These are phyloP conservation scores for Sitodiplosis mosellana DNA, from an alignment of 1,140 invertebrate species.

Conservation along the genomic window DNA sequence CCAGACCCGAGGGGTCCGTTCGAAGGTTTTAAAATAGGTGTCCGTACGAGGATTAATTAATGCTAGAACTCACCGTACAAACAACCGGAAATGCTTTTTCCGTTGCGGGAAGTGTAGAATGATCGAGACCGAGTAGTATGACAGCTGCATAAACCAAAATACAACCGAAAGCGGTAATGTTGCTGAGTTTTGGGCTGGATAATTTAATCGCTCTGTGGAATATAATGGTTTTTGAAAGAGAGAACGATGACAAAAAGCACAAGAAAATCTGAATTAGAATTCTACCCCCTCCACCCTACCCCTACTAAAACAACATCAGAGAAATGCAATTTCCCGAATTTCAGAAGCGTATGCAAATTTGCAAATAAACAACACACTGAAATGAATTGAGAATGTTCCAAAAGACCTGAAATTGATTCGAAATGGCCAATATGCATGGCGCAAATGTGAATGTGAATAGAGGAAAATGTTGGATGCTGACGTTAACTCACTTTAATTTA, in stretches of 20 bases:
- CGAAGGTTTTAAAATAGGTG: too few relatives aligned
- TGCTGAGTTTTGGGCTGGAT: conserved; percentile 90
- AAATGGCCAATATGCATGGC: background rate
- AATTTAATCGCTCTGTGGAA: conserved; percentile 62
- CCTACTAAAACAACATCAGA: too few relatives aligned
- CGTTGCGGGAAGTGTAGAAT: conserved; percentile 46
- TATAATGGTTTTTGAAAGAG: conserved; percentile 1
- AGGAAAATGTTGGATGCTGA: background rate
- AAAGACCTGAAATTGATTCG: too few relatives aligned
- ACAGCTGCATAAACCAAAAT: conserved; percentile 86
- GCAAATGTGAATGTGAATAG: background rate
- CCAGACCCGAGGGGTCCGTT: too few relatives aligned
- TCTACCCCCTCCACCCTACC: too few relatives aligned
- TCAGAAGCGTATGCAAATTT: too few relatives aligned
- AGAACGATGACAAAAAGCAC: background rate
- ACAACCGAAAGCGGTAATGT: conserved; percentile 87
- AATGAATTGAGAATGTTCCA: too few relatives aligned
- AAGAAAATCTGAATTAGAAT: too few relatives aligned
- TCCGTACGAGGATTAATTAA: too few relatives aligned
- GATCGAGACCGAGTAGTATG: conserved; percentile 72
- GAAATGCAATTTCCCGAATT: too few relatives aligned
- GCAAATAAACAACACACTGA: too few relatives aligned
- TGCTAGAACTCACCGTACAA: conserved; percentile 54
- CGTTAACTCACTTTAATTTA: conserved; percentile 52
- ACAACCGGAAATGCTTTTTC: conserved; percentile 54